Evolutionary conservation across 2,113 vertebrate species (phyloP), one percentile per base, ranked within the genome.

Genomic region (Thalassoma bifasciatum): DNA sequence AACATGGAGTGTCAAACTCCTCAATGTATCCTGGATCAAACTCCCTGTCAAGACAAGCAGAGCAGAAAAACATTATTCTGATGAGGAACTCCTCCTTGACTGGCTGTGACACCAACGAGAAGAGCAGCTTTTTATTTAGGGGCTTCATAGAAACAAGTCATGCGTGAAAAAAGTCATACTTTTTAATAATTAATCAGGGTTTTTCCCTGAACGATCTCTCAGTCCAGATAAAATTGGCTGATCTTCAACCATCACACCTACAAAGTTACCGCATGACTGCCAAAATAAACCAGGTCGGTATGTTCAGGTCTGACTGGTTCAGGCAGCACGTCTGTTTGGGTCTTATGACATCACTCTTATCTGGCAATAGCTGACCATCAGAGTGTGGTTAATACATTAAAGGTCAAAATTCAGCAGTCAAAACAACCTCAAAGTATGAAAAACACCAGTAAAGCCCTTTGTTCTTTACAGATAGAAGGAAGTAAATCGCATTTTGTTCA

Each of bases 21-120:
- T 84, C 69, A 1, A 72, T 52, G 69, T 81, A 77, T 65, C 82
- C 81, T 2, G 62, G 73, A 83, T 84, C 66, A 36, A 88, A 79
- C 61, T 87, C 81, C 72, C 90, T 91, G 74, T 58, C 9, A 30
- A 72, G 12, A 54, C 1, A 77, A 24, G 54, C 3, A 63, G 17
- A 54, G 54, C 56, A 26, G 10, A 0, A 69, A n/a, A n/a, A 63
- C 36, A 11, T 37, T 21, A 46, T 16, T 59, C 22, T 24, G 8
- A 36, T 23, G 42, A 42, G 24, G 14, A 42, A 47, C 23, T 52
- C n/a, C 23, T 63, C 6, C 10, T 6, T 6, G 3, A 46, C 44
- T 17, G 6, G 44, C 16, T 17, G 40, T 42, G 30, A 30, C 6
- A 30, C 30, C 30, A 4, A 6, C 30, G n/a, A n/a, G n/a, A n/a